Evolutionary conservation across 2,113 vertebrate genomes (phyloP).

Genomic region (Gallinago jamesoni): DNA sequence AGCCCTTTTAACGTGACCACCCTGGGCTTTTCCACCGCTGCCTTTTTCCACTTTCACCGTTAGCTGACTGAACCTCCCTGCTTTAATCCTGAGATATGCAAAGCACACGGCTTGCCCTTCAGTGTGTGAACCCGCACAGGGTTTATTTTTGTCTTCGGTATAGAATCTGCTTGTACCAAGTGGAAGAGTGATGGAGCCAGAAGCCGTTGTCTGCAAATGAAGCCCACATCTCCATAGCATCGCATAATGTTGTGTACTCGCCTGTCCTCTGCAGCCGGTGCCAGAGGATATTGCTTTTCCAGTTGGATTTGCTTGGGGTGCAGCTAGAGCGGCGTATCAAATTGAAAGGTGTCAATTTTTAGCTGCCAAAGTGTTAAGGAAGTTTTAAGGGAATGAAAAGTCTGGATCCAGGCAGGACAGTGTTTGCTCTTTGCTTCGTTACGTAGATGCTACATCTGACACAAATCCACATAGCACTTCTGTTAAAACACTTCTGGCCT

Average conservation of each 20-base stretch:
- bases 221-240: neutral
- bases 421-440: neutral
- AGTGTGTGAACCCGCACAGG: neutral
- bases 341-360: slow-evolving; percentile 83
- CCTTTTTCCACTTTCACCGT: slow-evolving; percentile 9
- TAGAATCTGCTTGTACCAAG: slow-evolving; percentile 2
- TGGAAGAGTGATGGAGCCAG: neutral
- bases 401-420: neutral
- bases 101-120: neutral
- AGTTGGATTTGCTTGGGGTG: slow-evolving; percentile 83
- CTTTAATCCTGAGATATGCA: slow-evolving; percentile 20
- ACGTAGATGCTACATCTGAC: neutral
- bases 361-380: neutral
- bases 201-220: neutral
- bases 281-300: slow-evolving; percentile 76
- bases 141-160: slow-evolving; percentile 28
- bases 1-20: neutral
- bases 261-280: neutral
- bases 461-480: neutral
- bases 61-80: neutral
- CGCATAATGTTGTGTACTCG: neutral
- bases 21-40: neutral
- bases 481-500: neutral
- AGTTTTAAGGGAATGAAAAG: neutral
- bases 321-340: slow-evolving; percentile 82